These are phyloP conservation scores for Agrochola lota DNA, from an alignment of 2,888 invertebrate genomes.

Conservation along the genomic window DNA sequence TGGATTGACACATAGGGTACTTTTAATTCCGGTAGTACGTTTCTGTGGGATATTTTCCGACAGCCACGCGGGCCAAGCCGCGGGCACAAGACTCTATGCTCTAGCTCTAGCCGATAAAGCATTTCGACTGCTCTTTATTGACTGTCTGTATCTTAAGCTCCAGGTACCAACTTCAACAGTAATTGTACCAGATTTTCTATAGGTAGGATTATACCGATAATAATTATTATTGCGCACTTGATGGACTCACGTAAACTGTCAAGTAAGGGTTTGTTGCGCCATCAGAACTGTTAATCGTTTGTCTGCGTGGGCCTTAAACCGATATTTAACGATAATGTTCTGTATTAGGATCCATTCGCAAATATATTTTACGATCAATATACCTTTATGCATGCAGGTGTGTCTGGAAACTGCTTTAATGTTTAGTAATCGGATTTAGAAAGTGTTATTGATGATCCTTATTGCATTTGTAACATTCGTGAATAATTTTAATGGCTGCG, in stretches of 20 bases:
- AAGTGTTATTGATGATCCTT: conserved; percentile 18
- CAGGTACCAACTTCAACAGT: neutral
- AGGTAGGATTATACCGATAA: neutral
- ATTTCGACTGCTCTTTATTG: neutral
- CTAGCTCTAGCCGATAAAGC: neutral
- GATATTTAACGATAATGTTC: conserved; percentile 40
- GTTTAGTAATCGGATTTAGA: conserved; percentile 40
- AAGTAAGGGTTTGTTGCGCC: conserved; percentile 21
- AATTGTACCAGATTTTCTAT: neutral
- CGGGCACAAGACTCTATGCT: no score
- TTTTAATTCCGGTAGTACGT: no score
- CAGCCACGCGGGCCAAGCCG: no score
- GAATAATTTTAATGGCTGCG: neutral
- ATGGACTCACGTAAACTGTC: conserved; percentile 6
- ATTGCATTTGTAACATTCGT: neutral
- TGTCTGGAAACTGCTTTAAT: conserved; percentile 5
- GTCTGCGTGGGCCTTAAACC: conserved; percentile 26
- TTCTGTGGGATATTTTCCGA: no score
- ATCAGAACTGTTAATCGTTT: conserved; percentile 27
- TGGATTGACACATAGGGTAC: no score
- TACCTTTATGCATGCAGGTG: conserved; percentile 44
- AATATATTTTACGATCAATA: conserved; percentile 44
- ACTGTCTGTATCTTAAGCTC: neutral
- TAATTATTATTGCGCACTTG: conserved; percentile 9
- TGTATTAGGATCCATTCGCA: conserved; percentile 32